phyloP scores from a whole-genome alignment of 2,888 invertebrate species.

The Leucophora obtusa region DNA sequence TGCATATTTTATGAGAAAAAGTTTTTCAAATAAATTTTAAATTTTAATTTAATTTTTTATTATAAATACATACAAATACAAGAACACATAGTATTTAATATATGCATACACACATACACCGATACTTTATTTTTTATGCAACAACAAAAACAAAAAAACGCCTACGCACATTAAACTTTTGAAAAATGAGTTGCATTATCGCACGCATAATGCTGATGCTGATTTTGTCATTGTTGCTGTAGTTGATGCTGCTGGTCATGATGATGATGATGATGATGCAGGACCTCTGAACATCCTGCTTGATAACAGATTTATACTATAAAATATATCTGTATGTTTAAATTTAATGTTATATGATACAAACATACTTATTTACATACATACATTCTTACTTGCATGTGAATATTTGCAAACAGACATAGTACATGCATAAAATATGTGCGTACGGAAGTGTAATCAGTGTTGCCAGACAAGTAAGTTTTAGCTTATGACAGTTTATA shows the following conservation, averaged over 20 bases:
- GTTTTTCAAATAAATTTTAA: conserved; percentile 63
- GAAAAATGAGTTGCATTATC: conserved; percentile 64
- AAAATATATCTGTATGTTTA: conserved; percentile 35
- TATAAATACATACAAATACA: conserved; percentile 28
- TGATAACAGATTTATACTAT: conserved; percentile 62
- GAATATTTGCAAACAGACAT: conserved; percentile 22
- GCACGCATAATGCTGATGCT: conserved; percentile 63
- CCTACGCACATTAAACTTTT: conserved; percentile 50
- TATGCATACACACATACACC: conserved; percentile 12
- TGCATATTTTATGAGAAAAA: conserved; percentile 63
- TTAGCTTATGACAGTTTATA: no score
- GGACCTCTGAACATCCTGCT: conserved; percentile 60
- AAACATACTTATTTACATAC: conserved; percentile 6
- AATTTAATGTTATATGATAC: conserved; percentile 34
- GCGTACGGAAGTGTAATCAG: conserved; percentile 49
- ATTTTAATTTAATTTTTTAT: conserved; percentile 61
- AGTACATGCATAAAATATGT: conserved; percentile 64
- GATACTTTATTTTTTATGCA: conserved; percentile 5
- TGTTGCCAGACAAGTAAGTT: no score
- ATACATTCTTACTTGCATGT: not conserved
- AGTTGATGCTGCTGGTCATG: conserved; percentile 28
- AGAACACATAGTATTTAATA: not conserved
- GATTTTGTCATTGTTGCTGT: conserved; percentile 53
- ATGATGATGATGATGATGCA: conserved; percentile 54
- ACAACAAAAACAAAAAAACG: conserved; percentile 25